Percentiles rank a stretch among this genome's conserved stretches.
phyloP scores from a whole-genome alignment of 2,888 invertebrate genomes.

The Mamestra brassicae region DNA sequence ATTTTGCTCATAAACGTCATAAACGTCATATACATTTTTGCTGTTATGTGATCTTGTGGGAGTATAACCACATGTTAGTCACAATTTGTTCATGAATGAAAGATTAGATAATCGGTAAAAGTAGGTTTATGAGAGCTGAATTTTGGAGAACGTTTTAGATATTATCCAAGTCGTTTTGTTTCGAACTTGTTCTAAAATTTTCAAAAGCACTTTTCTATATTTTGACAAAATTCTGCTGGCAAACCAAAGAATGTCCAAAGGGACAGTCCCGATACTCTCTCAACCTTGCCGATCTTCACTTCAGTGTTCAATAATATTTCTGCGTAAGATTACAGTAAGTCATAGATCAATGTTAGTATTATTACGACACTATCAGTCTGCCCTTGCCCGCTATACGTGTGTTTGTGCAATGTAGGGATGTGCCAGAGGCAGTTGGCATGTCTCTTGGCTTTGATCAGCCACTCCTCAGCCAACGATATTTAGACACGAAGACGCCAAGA shows the following conservation, averaged over 20 bases:
- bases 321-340: conserved; percentile 58
- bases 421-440: conserved; percentile 86
- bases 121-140: background rate
- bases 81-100: conserved; percentile 53
- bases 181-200: no score
- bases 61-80: conserved; percentile 32
- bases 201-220: background rate
- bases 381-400: conserved; percentile 78
- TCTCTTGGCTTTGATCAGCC: conserved; percentile 76
- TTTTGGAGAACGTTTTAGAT: background rate
- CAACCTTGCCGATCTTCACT: conserved; percentile 21
- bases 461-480: conserved; percentile 84
- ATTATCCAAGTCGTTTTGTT: no score
- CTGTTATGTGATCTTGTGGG: conserved; percentile 36
- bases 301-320: conserved; percentile 50
- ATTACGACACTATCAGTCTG: conserved; percentile 73
- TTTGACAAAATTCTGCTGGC: background rate
- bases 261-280: background rate
- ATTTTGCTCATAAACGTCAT: conserved; percentile 56
- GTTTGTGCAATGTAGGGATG: conserved; percentile 80
- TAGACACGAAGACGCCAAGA: conserved; percentile 86
- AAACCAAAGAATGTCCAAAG: background rate
- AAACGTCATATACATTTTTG: conserved; percentile 22
- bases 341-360: conserved; percentile 67
- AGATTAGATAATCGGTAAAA: conserved; percentile 26